Percentiles rank a stretch among this genome's conserved stretches.
Conservation (phyloP, 2,888 invertebrate species). For the Kryphioiulus occultus region DNA sequence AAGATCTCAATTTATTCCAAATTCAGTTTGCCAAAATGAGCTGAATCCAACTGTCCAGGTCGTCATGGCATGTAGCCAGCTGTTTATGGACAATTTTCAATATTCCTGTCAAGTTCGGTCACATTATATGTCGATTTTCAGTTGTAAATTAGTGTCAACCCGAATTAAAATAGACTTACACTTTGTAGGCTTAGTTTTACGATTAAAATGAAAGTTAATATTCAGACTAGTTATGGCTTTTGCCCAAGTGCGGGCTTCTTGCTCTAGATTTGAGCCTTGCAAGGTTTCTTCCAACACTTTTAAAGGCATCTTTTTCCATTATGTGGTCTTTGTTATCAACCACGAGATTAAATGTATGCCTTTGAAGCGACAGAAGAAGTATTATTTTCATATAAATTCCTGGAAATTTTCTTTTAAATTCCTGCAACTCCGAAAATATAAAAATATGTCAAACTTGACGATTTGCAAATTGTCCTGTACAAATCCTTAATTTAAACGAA, state of each 20-base stretch:
- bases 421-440: too few species aligned
- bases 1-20: too few species aligned
- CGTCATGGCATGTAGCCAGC: not conserved
- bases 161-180: not conserved
- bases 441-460: too few species aligned
- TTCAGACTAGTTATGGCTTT: not conserved
- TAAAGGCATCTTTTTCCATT: not conserved
- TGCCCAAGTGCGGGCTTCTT: not conserved
- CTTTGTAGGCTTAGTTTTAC: not conserved
- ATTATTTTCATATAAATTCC: not conserved
- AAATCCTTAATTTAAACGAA: too few species aligned
- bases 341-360: not conserved
- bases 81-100: not conserved
- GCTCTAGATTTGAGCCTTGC: not conserved
- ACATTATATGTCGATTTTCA: not conserved
- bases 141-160: not conserved
- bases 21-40: not conserved
- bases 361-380: not conserved
- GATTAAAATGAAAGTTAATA: not conserved
- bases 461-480: too few species aligned
- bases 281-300: not conserved
- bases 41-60: not conserved
- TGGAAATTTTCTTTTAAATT: too few species aligned
- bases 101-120: not conserved
- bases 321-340: not conserved